Evolutionary conservation across 2,888 invertebrate species (phyloP).

Genomic region (Bibio marci): DNA sequence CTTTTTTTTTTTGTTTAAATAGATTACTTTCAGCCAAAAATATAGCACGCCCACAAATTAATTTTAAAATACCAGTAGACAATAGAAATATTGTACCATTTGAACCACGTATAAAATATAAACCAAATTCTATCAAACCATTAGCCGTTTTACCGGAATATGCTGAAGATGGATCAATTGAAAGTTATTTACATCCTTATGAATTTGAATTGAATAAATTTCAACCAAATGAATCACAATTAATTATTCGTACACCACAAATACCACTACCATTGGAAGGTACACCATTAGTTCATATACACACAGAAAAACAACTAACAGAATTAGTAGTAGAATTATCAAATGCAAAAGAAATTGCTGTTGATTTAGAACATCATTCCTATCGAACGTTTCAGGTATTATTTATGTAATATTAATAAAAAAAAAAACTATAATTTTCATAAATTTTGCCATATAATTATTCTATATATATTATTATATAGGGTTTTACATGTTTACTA

Average conservation of each 20-base stretch:
- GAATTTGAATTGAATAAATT: conserved; percentile 66
- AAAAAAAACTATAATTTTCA: no score
- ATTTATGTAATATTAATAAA: no score
- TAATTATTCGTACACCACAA: conserved; percentile 29
- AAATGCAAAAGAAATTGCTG: conserved; percentile 53
- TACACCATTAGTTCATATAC: conserved; percentile 51
- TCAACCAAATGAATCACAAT: conserved; percentile 33
- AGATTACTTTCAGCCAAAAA: conserved; percentile 51
- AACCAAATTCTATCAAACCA: conserved; percentile 76
- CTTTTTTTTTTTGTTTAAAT: conserved; percentile 13
- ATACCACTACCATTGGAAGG: conserved; percentile 34
- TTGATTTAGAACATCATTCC: conserved; percentile 88
- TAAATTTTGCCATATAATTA: no score
- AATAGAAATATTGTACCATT: conserved; percentile 59
- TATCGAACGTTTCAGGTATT: conserved; percentile 63
- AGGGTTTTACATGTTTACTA: conserved; percentile 88
- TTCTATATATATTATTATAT: no score
- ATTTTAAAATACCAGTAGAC: conserved; percentile 70
- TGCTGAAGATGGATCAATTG: conserved; percentile 37
- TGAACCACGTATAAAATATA: conserved; percentile 65
- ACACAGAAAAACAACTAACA: conserved; percentile 43
- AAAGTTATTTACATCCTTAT: conserved; percentile 77
- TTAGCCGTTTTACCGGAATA: conserved; percentile 55
- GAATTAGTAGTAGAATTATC: conserved; percentile 45
- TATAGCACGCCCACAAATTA: conserved; percentile 64